Evolutionary conservation across 2,113 vertebrate genomes (phyloP), one percentile per base, ranked within the genome.

Genomic region (Castor canadensis): DNA sequence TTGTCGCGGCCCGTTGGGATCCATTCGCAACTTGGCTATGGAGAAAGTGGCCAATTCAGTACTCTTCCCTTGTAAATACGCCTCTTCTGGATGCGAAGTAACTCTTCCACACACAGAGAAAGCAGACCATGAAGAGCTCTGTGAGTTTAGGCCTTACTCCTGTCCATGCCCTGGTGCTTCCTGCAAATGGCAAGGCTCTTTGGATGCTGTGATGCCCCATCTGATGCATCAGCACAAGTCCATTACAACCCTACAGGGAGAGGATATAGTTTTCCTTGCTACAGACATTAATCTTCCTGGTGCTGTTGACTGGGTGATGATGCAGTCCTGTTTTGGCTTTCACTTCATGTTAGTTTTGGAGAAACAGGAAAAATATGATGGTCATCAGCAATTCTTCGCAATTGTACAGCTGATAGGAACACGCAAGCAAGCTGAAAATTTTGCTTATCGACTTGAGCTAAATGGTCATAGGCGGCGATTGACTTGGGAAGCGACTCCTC

Each of bases 301-400:
- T 32, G 99, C 99, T 3, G 99, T 99, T 96, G 99, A 99, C 99
- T 99, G 99, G 99, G 99, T 99, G 40, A 99, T 99, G 99, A 99
- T 99, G 99, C 99, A 99, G 99, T 99, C 99, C 54, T 99, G 99
- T 97, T 99, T 99, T 92, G 99, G 99, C 97, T 99, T 99, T 98
- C 99, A 99, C 98, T 99, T 99, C 98, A 99, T 99, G 99, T 98
- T 99, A 94, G 99, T 99, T 28, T 98, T 99, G 98, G 99, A 99
- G 99, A 99, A 99, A 98, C 99, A 99, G 98, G 99, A 99, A 97
- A 99, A 99, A 80, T 99, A 99, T 1, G 99, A 99, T 89, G 99
- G 99, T 89, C 99, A 99, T 98, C 99, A 99, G 98, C 99, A 99
- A 98, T 99, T 99, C 99, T 99, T 99, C 79, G 99, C 99, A 72